Conservation (phyloP, 2,797 vertebrate species). For the Sebastes cheni region DNA sequence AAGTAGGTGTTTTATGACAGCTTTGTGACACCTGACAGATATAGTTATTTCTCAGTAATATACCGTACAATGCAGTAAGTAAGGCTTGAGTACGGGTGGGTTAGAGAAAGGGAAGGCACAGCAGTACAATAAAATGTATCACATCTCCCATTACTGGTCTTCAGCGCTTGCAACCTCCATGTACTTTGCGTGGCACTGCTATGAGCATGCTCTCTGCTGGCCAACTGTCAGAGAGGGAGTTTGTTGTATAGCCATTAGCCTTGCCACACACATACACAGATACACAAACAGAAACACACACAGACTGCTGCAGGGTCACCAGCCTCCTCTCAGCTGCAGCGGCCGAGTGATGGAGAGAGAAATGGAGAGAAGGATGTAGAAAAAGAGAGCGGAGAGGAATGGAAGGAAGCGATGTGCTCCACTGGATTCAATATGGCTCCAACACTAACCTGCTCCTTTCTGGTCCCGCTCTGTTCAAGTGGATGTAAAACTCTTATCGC, state of each 20-base stretch:
- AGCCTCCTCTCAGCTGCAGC: conserved; percentile 10
- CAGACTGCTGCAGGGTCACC: conserved; percentile 33
- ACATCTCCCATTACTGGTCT: not conserved
- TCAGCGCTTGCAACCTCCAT: not conserved
- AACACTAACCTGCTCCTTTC: conserved; percentile 22
- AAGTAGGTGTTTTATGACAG: conserved; percentile 4
- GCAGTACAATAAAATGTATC: conserved; percentile 2
- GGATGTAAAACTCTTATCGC: conserved; percentile 10
- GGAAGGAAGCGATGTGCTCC: conserved; percentile 14
- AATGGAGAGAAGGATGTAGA: conserved; percentile 8
- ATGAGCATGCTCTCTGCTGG: conserved; percentile 11
- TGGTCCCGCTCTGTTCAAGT: not conserved
- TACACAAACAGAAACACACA: conserved; percentile 12
- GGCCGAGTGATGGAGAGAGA: not conserved
- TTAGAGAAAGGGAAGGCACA: not conserved
- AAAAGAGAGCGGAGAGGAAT: not conserved
- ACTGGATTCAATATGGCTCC: conserved; percentile 21
- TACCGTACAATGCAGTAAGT: not conserved
- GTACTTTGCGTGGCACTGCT: conserved; percentile 3
- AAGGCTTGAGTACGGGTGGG: not conserved
- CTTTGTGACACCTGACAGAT: not conserved
- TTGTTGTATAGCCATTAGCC: conserved; percentile 31
- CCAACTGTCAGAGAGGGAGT: conserved; percentile 36
- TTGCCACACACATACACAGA: conserved; percentile 1
- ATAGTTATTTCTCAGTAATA: not conserved